Conservation (phyloP, 1,140 invertebrate species). For the Pristionchus pacificus region DNA sequence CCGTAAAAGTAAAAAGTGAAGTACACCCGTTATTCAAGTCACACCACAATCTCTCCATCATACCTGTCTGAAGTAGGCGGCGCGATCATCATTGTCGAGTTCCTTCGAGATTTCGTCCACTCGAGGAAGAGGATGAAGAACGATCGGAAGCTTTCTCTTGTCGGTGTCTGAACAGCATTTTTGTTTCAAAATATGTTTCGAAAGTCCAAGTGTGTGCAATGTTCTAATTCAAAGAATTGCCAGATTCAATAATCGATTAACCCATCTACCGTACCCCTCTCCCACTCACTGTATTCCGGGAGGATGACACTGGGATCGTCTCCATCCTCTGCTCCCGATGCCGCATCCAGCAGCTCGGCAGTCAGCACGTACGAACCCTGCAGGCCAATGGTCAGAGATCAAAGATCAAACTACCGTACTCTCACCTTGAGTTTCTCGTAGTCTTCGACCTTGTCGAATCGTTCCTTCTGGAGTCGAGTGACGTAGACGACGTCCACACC, state of each 20-base stretch:
- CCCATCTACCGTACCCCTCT: too few relatives aligned
- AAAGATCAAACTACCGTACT: neutral
- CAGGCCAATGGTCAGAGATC: neutral
- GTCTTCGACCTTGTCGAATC: slow-evolving; percentile 77
- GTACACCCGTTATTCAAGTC: neutral
- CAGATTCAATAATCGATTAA: too few relatives aligned
- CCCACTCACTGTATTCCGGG: neutral
- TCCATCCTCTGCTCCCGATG: slow-evolving; percentile 67
- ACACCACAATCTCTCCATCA: neutral
- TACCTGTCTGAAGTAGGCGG: slow-evolving; percentile 89
- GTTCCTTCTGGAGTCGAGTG: slow-evolving; percentile 91
- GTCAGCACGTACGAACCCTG: slow-evolving; percentile 28
- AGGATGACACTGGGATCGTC: slow-evolving; percentile 1
- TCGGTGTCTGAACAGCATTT: slow-evolving; percentile 12
- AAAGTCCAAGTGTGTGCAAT: neutral
- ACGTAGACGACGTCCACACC: slow-evolving; percentile 92
- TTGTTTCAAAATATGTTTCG: neutral
- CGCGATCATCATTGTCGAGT: slow-evolving; percentile 88
- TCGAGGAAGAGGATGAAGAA: slow-evolving; percentile 93
- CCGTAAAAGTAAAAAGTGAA: too few relatives aligned
- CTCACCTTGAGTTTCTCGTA: slow-evolving; percentile 78
- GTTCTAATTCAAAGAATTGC: too few relatives aligned
- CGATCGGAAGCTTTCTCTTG: slow-evolving; percentile 69
- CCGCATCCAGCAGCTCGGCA: slow-evolving; percentile 83
- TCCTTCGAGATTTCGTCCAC: slow-evolving; percentile 84